These are phyloP conservation scores for Stenchaetothrips biformis DNA, from an alignment of 2,888 invertebrate genomes.

Conservation along the genomic window DNA sequence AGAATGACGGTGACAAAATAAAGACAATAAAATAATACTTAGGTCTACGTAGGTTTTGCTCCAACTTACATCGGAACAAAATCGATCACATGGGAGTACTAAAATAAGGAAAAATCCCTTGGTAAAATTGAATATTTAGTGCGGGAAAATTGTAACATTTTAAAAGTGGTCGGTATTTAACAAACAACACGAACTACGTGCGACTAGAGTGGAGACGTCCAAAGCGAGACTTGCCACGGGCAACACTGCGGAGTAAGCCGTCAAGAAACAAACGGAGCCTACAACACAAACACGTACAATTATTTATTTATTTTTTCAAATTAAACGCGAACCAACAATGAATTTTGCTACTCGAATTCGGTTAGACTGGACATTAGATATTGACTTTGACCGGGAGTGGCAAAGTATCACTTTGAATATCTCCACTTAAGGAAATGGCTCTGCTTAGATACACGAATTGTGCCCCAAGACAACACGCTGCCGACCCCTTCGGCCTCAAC, in stretches of 20 bases:
- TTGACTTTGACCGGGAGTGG: not conserved
- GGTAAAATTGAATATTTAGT: not conserved
- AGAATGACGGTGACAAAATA: conserved; percentile 22
- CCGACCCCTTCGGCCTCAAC: not conserved
- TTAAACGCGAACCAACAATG: too few species aligned
- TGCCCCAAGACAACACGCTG: conserved; percentile 14
- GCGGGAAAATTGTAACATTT: conserved; percentile 10
- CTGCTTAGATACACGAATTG: conserved; percentile 15
- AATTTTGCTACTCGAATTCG: too few species aligned
- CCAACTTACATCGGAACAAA: not conserved
- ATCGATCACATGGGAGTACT: conserved; percentile 23
- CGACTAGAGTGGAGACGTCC: not conserved
- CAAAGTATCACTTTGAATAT: conserved; percentile 4
- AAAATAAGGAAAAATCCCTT: conserved; percentile 9
- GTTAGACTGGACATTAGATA: too few species aligned
- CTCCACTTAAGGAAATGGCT: not conserved
- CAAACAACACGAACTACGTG: conserved; percentile 18
- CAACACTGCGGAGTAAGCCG: not conserved
- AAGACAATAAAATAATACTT: not conserved
- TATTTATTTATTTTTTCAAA: too few species aligned
- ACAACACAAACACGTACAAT: too few species aligned
- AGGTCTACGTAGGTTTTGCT: conserved; percentile 10
- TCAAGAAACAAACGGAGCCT: too few species aligned
- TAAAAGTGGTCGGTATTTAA: conserved; percentile 4
- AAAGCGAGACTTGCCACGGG: not conserved